A percentile compares a stretch with the other conserved stretches of the same genome.
phyloP scores from a whole-genome alignment of 2,797 vertebrate genomes.

The Poeciliopsis presidionis region DNA sequence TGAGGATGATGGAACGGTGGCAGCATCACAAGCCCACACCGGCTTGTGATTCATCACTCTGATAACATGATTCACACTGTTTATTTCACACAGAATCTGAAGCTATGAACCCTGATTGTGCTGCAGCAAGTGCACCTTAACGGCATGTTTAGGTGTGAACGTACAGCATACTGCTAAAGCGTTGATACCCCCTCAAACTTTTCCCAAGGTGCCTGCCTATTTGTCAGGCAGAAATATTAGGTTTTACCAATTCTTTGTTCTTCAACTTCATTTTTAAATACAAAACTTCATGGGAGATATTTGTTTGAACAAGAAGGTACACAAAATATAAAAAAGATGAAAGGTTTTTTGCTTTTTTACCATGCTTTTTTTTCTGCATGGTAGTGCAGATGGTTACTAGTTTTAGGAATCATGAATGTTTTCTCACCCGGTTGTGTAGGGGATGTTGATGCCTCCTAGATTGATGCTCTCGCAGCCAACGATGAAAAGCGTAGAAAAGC shows the following conservation, averaged over 20 bases:
- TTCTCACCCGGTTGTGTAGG: slow-evolving; percentile 94
- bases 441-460: slow-evolving; percentile 99
- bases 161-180: background rate
- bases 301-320: no score
- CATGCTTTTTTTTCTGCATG: background rate
- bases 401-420: background rate
- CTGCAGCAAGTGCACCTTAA: background rate
- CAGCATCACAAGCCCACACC: slow-evolving; percentile 19
- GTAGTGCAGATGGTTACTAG: background rate
- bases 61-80: slow-evolving; percentile 3
- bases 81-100: background rate
- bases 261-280: background rate
- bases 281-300: background rate
- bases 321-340: background rate
- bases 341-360: no score
- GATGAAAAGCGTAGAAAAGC: slow-evolving; percentile 98
- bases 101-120: background rate
- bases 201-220: background rate
- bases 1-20: slow-evolving; percentile 41
- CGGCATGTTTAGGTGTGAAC: background rate
- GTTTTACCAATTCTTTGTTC: no score
- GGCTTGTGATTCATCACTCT: slow-evolving; percentile 2
- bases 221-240: background rate
- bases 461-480: slow-evolving; percentile 99
- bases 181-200: background rate